These are phyloP conservation scores for Criorhina ranunculi DNA, from an alignment of 2,888 invertebrate genomes.

Conservation along the genomic window DNA sequence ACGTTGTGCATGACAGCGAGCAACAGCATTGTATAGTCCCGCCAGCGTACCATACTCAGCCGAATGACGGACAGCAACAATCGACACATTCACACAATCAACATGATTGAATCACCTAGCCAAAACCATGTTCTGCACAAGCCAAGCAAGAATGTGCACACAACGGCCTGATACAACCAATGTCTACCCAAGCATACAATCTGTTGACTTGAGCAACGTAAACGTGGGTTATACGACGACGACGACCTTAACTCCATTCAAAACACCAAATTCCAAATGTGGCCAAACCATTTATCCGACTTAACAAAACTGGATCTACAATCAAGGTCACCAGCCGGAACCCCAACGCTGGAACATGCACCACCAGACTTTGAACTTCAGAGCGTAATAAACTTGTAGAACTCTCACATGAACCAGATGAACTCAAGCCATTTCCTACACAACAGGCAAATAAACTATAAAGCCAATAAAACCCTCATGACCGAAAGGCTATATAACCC, in stretches of 20 bases:
- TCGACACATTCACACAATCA: too few species aligned
- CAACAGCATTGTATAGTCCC: too few species aligned
- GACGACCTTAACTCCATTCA: constrained; percentile 23
- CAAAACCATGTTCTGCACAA: too few species aligned
- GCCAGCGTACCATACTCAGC: too few species aligned
- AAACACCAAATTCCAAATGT: constrained; percentile 45
- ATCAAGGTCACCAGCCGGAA: constrained; percentile 41
- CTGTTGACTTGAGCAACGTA: constrained; percentile 38
- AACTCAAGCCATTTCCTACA: constrained; percentile 56
- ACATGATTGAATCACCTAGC: too few species aligned
- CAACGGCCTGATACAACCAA: constrained; percentile 14
- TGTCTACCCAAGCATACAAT: constrained; percentile 35
- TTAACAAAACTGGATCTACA: constrained; percentile 53
- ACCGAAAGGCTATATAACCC: background rate
- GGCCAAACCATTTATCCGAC: constrained; percentile 38
- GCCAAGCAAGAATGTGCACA: background rate
- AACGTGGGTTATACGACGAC: constrained; percentile 48
- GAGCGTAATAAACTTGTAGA: constrained; percentile 57
- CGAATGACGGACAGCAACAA: too few species aligned
- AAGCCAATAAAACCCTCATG: constrained; percentile 47
- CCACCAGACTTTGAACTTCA: constrained; percentile 60
- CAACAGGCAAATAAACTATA: constrained; percentile 62
- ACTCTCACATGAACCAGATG: constrained; percentile 54
- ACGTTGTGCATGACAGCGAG: too few species aligned
- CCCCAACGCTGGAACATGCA: constrained; percentile 61